Conservation (phyloP, 2,797 vertebrate genomes). For the Pseudopleuronectes americanus region DNA sequence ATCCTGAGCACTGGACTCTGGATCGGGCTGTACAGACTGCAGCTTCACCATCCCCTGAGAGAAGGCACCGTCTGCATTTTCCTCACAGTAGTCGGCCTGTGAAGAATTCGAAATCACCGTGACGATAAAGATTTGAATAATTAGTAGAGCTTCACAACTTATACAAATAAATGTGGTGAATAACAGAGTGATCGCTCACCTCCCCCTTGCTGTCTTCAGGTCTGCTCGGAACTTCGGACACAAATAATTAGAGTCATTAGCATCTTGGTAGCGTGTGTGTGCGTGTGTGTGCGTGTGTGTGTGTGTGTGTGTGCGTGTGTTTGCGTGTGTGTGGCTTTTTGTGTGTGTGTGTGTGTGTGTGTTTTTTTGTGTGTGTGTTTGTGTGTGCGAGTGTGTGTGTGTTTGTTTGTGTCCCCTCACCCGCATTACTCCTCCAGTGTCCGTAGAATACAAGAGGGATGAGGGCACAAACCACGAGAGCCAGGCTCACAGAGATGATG, state of each 20-base stretch:
- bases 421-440: slow-evolving; percentile 53
- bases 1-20: slow-evolving; percentile 31
- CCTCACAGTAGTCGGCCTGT: slow-evolving; percentile 46
- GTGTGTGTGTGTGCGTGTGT: no score
- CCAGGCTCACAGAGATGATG: slow-evolving; percentile 72
- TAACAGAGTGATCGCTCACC: slow-evolving; percentile 47
- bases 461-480: slow-evolving; percentile 74
- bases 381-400: neutral
- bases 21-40: slow-evolving; percentile 30
- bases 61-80: slow-evolving; percentile 22
- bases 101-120: neutral
- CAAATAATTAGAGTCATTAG: slow-evolving; percentile 3
- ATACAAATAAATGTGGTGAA: neutral
- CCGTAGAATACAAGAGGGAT: slow-evolving; percentile 74
- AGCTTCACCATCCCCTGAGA: slow-evolving; percentile 30
- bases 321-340: neutral
- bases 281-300: neutral
- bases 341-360: neutral
- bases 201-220: slow-evolving; percentile 25
- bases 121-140: neutral
- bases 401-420: slow-evolving; percentile 35
- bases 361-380: neutral
- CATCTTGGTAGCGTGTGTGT: neutral
- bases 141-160: neutral
- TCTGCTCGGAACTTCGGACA: slow-evolving; percentile 39